These are phyloP conservation scores for Drosophila novamexicana DNA, from an alignment of 1,140 invertebrate species.

Conservation along the genomic window DNA sequence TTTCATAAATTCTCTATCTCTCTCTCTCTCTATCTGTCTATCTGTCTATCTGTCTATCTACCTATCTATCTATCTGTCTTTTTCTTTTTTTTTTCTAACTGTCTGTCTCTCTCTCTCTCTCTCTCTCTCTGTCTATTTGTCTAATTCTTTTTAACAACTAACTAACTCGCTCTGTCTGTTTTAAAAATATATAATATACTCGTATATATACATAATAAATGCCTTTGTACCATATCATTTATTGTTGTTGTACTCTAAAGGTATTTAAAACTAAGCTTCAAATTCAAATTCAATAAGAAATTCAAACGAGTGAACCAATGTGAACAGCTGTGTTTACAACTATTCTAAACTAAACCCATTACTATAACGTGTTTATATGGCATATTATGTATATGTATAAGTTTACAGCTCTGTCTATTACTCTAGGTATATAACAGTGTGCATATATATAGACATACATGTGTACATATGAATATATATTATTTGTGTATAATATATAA, in stretches of 20 bases:
- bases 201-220: constrained; percentile 78
- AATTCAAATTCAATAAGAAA: constrained; percentile 35
- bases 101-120: constrained; percentile 31
- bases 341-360: background rate
- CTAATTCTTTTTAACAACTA: constrained; percentile 54
- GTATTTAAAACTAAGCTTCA: constrained; percentile 49
- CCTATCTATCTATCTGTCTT: constrained; percentile 42
- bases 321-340: constrained; percentile 6
- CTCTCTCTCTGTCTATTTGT: constrained; percentile 43
- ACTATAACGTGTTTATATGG: constrained; percentile 25
- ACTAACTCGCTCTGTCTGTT: constrained; percentile 61
- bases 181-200: constrained; percentile 68
- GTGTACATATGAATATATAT: constrained; percentile 23
- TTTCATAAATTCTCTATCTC: constrained; percentile 29
- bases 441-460: constrained; percentile 22
- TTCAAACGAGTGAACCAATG: constrained; percentile 5
- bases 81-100: constrained; percentile 36
- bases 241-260: constrained; percentile 69
- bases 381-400: constrained; percentile 52
- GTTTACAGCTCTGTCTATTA: constrained; percentile 26
- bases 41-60: constrained; percentile 31
- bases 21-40: constrained; percentile 31
- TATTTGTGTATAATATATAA: constrained; percentile 28
- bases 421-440: constrained; percentile 12
- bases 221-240: constrained; percentile 75